Evolutionary conservation across 2,797 vertebrate genomes (phyloP).

Genomic region (Acrossocheilus fasciatus): DNA sequence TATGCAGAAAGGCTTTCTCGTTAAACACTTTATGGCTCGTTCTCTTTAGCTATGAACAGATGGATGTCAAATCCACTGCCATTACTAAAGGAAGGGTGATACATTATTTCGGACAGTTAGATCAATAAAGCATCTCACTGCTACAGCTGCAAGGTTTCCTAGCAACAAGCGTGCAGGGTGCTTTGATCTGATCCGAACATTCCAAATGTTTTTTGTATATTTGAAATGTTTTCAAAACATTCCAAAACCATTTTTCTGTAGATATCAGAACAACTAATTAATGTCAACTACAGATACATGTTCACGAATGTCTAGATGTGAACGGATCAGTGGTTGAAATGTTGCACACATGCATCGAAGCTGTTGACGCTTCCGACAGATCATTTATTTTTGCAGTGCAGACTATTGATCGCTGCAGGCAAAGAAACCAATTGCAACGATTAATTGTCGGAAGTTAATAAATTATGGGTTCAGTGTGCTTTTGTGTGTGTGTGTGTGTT

Average conservation of each 20-base stretch:
- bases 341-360: background rate
- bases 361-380: background rate
- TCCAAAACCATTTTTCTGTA: background rate
- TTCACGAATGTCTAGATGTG: background rate
- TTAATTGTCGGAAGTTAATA: background rate
- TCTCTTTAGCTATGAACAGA: conserved; percentile 28
- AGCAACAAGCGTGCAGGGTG: conserved; percentile 52
- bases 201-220: conserved; percentile 10
- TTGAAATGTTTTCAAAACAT: background rate
- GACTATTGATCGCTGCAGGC: conserved; percentile 19
- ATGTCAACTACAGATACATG: background rate
- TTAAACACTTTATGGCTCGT: conserved; percentile 9
- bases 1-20: conserved; percentile 7
- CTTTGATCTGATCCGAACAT: conserved; percentile 43
- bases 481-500: background rate
- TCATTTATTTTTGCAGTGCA: background rate
- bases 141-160: conserved; percentile 55
- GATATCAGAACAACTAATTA: background rate
- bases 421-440: conserved; percentile 18
- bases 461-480: background rate
- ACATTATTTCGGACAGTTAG: conserved; percentile 57
- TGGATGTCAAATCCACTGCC: conserved; percentile 33
- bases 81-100: conserved; percentile 41
- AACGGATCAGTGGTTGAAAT: background rate
- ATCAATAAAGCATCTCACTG: conserved; percentile 56